phyloP scores from a whole-genome alignment of 2,113 vertebrate genomes.

The Phoxinus phoxinus region DNA sequence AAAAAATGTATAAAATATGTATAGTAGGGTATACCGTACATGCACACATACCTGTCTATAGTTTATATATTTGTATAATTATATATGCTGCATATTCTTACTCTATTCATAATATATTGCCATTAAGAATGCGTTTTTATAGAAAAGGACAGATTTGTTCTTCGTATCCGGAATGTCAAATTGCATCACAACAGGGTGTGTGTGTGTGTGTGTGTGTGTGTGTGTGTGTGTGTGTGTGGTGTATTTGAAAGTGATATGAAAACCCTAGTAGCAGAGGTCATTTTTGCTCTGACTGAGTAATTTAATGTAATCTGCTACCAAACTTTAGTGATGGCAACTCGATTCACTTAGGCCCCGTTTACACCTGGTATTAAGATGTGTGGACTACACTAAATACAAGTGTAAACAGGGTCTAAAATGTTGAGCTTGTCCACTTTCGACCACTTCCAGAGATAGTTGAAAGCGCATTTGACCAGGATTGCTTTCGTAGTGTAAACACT shows the following conservation, averaged over 20 bases:
- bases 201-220: neutral
- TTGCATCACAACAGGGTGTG: slow-evolving; percentile 5
- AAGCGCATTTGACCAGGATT: too few species aligned
- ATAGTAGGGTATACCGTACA: too few species aligned
- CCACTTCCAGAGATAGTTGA: too few species aligned
- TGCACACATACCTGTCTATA: too few species aligned
- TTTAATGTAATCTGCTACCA: slow-evolving; percentile 6
- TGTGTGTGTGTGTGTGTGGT: neutral
- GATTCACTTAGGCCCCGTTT: neutral
- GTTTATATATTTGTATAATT: neutral
- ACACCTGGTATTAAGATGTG: too few species aligned
- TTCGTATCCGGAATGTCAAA: neutral
- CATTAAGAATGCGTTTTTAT: neutral
- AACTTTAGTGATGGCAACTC: neutral
- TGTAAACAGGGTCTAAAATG: too few species aligned
- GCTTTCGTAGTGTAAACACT: too few species aligned
- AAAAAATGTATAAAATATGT: too few species aligned
- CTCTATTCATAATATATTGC: too few species aligned
- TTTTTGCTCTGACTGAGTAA: slow-evolving; percentile 2
- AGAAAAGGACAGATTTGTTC: neutral
- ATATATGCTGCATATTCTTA: too few species aligned
- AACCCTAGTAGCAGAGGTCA: slow-evolving; percentile 32
- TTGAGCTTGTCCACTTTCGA: too few species aligned
- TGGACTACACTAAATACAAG: too few species aligned
- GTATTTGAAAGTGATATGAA: slow-evolving; percentile 38